phyloP scores from a whole-genome alignment of 2,888 invertebrate species.

The Gibbula magus region DNA sequence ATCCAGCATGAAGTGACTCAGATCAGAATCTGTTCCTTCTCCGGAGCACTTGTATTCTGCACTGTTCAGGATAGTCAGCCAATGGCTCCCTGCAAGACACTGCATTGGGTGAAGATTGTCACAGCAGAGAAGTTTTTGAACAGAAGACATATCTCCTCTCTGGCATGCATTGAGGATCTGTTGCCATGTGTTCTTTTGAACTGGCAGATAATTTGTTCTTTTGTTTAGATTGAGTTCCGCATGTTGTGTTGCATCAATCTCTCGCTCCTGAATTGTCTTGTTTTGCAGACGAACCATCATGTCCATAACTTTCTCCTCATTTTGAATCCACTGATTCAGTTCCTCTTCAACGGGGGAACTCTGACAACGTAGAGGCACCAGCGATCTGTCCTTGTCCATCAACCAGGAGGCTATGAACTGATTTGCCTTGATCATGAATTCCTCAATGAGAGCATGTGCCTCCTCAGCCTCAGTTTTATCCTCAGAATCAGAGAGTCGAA shows the following conservation, averaged over 20 bases:
- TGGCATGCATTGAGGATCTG: constrained; percentile 21
- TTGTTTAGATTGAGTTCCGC: neutral
- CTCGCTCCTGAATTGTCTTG: neutral
- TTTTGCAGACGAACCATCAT: constrained; percentile 40
- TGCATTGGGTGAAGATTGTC: constrained; percentile 48
- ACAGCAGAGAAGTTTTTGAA: constrained; percentile 30
- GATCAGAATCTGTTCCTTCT: constrained; percentile 22
- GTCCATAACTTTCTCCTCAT: constrained; percentile 24
- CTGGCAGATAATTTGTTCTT: neutral
- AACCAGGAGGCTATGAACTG: constrained; percentile 33
- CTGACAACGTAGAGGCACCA: constrained; percentile 43
- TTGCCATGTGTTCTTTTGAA: constrained; percentile 43
- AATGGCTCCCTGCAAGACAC: constrained; percentile 40
- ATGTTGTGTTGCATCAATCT: constrained; percentile 7
- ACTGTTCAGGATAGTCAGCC: constrained; percentile 46
- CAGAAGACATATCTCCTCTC: constrained; percentile 28
- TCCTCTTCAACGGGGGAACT: constrained; percentile 33
- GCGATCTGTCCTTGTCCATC: neutral
- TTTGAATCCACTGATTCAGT: constrained; percentile 37
- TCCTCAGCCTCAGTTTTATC: constrained; percentile 5
- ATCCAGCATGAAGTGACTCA: constrained; percentile 47
- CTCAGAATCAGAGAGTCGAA: constrained; percentile 26
- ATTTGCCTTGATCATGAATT: constrained; percentile 48
- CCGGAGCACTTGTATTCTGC: constrained; percentile 45
- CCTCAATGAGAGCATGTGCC: constrained; percentile 44